A percentile compares a stretch with the other conserved stretches of the same genome.
These are phyloP conservation scores for Abscondita cerata DNA, from an alignment of 2,888 invertebrate species.

Conservation along the genomic window DNA sequence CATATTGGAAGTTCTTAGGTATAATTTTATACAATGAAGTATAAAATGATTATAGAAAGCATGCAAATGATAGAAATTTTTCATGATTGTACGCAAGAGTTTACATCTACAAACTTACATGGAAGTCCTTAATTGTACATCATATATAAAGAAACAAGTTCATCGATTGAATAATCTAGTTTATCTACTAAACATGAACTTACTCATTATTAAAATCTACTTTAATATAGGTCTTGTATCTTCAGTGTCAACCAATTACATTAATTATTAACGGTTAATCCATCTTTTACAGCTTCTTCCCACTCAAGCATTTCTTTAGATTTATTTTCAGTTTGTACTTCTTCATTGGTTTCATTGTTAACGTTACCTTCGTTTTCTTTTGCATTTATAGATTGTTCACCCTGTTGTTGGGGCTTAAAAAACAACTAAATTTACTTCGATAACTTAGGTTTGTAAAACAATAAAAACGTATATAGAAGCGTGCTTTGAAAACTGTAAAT, in stretches of 20 bases:
- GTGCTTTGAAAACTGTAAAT: slow-evolving; percentile 20
- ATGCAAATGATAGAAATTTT: no score
- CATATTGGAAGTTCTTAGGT: neutral
- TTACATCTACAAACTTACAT: neutral
- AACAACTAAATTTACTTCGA: slow-evolving; percentile 24
- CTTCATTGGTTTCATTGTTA: slow-evolving; percentile 26
- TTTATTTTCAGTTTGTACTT: slow-evolving; percentile 47
- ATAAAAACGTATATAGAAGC: slow-evolving; percentile 12
- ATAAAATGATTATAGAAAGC: no score
- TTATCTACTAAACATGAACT: neutral
- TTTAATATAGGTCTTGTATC: neutral
- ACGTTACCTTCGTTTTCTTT: slow-evolving; percentile 25
- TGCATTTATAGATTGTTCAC: slow-evolving; percentile 26
- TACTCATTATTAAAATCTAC: neutral
- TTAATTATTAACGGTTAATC: slow-evolving; percentile 66
- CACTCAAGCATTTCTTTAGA: slow-evolving; percentile 60
- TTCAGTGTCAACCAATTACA: neutral
- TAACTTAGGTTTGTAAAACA: slow-evolving; percentile 21
- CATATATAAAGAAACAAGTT: neutral
- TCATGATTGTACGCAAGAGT: no score
- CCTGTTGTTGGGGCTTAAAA: slow-evolving; percentile 32
- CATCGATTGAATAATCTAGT: neutral
- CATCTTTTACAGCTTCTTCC: slow-evolving; percentile 71
- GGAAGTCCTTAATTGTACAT: slow-evolving; percentile 4
- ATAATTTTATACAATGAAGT: no score